These are phyloP conservation scores for Thoracochromis brauschi DNA, from an alignment of 2,113 vertebrate species.

Conservation along the genomic window DNA sequence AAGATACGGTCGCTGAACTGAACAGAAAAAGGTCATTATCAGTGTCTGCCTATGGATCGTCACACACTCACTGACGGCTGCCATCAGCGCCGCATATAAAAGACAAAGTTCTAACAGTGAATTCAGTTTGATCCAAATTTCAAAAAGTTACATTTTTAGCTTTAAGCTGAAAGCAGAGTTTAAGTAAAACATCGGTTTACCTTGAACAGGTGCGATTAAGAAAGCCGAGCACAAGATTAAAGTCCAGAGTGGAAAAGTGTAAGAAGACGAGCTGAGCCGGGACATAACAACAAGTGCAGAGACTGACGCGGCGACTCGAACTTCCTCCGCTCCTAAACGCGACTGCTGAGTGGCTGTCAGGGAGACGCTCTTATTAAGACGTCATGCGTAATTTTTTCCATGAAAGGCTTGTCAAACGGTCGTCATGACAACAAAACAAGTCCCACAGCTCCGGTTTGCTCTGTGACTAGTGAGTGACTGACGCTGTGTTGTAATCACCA, in stretches of 20 bases:
- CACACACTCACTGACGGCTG: fast-evolving
- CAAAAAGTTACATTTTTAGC: neutral
- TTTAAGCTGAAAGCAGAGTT: neutral
- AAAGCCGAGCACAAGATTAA: neutral
- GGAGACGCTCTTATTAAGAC: fast-evolving
- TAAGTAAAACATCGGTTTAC: neutral
- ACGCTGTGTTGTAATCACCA: neutral
- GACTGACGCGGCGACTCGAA: fast-evolving
- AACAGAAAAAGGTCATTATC: neutral
- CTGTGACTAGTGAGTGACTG: fast-evolving
- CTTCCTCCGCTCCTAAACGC: fast-evolving
- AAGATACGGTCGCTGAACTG: neutral
- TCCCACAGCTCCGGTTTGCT: fast-evolving
- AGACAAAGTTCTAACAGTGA: neutral
- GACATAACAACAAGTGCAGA: neutral
- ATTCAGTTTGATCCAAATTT: neutral
- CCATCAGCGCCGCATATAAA: fast-evolving
- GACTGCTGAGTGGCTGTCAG: neutral
- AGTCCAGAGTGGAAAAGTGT: neutral
- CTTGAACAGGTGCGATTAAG: neutral
- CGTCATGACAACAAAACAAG: fast-evolving
- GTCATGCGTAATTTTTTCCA: fast-evolving
- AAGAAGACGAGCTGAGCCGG: neutral
- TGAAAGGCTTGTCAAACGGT: fast-evolving
- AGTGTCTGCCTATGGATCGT: fast-evolving